phyloP scores from a whole-genome alignment of 2,888 invertebrate species.

The Andrena bicolor region DNA sequence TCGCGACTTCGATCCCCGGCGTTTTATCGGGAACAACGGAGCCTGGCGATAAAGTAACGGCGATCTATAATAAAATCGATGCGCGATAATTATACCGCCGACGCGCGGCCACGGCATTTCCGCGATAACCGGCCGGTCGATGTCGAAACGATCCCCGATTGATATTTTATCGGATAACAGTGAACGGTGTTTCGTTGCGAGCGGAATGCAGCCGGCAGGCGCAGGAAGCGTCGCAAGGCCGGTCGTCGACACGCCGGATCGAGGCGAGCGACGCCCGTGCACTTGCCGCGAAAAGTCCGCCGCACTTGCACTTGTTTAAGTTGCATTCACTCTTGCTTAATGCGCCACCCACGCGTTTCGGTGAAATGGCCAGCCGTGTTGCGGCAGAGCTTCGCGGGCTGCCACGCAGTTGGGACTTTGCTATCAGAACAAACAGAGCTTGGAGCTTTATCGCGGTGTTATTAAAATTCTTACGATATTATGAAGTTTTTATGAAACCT shows the following conservation, averaged over 20 bases:
- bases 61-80: slow-evolving; percentile 25
- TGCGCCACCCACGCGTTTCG: slow-evolving; percentile 24
- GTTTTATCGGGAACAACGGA: background rate
- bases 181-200: slow-evolving; percentile 34
- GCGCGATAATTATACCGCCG: slow-evolving; percentile 1
- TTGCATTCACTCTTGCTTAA: slow-evolving; percentile 19
- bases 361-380: slow-evolving; percentile 17
- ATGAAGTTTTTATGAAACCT: too few relatives aligned
- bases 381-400: background rate
- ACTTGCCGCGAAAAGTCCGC: slow-evolving; percentile 24
- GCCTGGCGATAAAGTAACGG: background rate
- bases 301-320: slow-evolving; percentile 34
- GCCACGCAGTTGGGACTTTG: background rate
- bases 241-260: slow-evolving; percentile 75
- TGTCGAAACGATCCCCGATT: slow-evolving; percentile 23
- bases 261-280: slow-evolving; percentile 37
- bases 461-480: too few relatives aligned
- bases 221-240: slow-evolving; percentile 77
- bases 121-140: background rate
- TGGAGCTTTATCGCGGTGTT: too few relatives aligned
- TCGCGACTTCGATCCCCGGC: background rate
- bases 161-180: slow-evolving; percentile 45
- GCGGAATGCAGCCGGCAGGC: slow-evolving; percentile 39
- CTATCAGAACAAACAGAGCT: background rate
- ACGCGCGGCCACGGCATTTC: background rate